phyloP scores from a whole-genome alignment of 2,797 vertebrate species.

The Phataginus tricuspis region DNA sequence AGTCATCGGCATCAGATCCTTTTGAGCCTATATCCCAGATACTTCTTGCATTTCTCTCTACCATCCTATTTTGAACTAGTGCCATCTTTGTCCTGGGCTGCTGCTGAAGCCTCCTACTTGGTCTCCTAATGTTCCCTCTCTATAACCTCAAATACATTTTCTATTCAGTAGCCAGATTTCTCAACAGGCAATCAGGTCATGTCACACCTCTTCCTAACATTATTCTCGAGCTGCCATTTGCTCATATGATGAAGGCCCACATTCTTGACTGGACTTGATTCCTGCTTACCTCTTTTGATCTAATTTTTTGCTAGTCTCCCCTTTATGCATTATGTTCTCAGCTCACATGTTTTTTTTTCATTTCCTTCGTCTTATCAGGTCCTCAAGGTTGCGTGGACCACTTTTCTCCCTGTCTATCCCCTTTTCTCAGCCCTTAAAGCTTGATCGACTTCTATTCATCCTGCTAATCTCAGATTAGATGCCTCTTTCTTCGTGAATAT shows the following conservation, averaged over 20 bases:
- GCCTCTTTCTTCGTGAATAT: not conserved
- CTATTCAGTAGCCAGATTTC: not conserved
- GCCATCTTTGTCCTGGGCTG: not conserved
- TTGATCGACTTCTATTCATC: not conserved
- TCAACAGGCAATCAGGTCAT: not conserved
- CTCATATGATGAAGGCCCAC: not conserved
- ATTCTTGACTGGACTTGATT: not conserved
- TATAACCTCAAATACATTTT: not conserved
- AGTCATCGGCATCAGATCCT: not conserved
- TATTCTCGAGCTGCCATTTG: not conserved
- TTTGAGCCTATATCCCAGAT: not conserved
- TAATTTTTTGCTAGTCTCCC: not conserved
- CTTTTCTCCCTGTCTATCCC: not conserved
- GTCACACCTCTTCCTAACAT: not conserved
- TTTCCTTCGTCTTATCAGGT: not conserved
- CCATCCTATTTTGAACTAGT: not conserved
- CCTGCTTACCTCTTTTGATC: not conserved
- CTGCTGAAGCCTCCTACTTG: not conserved
- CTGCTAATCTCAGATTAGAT: not conserved
- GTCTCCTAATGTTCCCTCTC: not conserved
- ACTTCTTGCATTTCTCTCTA: not conserved
- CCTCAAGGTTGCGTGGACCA: not conserved
- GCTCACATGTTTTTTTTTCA: not conserved
- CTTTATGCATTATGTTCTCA: not conserved
- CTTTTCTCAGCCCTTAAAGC: not conserved